phyloP scores from a whole-genome alignment of 1,140 invertebrate genomes.

The Trialeurodes vaporariorum region DNA sequence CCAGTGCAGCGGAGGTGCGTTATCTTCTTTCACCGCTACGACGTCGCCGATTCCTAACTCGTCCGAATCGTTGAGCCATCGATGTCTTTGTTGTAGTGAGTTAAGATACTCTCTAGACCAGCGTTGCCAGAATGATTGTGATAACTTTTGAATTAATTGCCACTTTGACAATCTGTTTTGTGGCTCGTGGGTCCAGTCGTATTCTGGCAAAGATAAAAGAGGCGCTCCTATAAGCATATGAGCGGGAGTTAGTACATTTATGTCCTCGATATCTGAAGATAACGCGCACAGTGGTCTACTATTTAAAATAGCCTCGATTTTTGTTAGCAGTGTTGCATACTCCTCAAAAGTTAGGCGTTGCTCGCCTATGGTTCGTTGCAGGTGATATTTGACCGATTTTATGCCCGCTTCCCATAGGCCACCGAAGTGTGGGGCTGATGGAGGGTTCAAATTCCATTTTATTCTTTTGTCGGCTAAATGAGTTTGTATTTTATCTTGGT shows the following conservation, averaged over 20 bases:
- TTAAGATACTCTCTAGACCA: slow-evolving; percentile 30
- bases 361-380: neutral
- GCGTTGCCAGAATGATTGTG: slow-evolving; percentile 30
- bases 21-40: slow-evolving; percentile 30
- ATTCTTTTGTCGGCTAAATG: slow-evolving; percentile 7
- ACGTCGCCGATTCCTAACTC: too few relatives aligned
- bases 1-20: slow-evolving; percentile 28
- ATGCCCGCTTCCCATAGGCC: too few relatives aligned
- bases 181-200: slow-evolving; percentile 18
- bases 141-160: slow-evolving; percentile 22
- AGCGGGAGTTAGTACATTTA: slow-evolving; percentile 25
- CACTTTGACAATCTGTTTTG: slow-evolving; percentile 19
- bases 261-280: slow-evolving; percentile 25
- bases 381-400: slow-evolving; percentile 10
- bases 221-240: slow-evolving; percentile 26
- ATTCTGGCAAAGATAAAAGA: slow-evolving; percentile 28
- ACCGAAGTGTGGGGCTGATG: too few relatives aligned
- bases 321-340: slow-evolving; percentile 25
- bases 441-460: too few relatives aligned
- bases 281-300: slow-evolving; percentile 31
- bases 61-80: slow-evolving; percentile 20
- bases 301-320: slow-evolving; percentile 31
- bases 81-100: slow-evolving; percentile 23
- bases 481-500: neutral
- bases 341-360: slow-evolving; percentile 28